Base-by-base conservation (phyloP, 2,888 invertebrate genomes). In the Clitarchus hookeri region DNA sequence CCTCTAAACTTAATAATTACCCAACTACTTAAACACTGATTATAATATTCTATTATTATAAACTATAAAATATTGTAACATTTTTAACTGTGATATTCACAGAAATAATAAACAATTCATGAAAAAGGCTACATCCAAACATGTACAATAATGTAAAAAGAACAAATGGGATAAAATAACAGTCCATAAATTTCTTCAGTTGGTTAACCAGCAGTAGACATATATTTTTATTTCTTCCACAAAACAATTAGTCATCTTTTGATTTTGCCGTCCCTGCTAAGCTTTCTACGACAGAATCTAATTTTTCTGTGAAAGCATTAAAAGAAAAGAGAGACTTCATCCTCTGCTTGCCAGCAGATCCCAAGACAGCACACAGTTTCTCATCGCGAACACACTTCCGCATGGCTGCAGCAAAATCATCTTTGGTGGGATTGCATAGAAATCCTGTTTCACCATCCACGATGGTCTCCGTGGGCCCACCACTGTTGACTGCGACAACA, bases 381-480 rank as follows among this genome's bases (percentile, higher is more conserved):
- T 94, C 93, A 89, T 95, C 94, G 11, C 93, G 91, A 23, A 97
- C 92, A 86, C 97, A 92, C 88, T 93, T 93, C 12, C 92, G 90
- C 95, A 98, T 97, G 48, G 96, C 96, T 77, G 93, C 92, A 0
- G 97, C 95, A 93, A 99, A 97, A 85, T 94, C 93, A 88, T 94
- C 93, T 16, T 95, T 93, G 23, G 91, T 93, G 0, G 96, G 93
- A 83, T 96, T 94, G 89, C 97, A 96, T 0, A 98, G 92, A 89
- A 94, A 97, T 0, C 98, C 98, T 0, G 97, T 98, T 0, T 94
- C 93, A 85, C 94, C 94, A 92, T 97, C 93, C 0, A 95, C 92
- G 84, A 99, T 93, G 0, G 99, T 98, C 91, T 99, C 99, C 0
- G 95, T 95, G 0, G 99, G 99, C 0, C 99, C 99, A 44, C 99